Evolutionary conservation across 2,113 vertebrate species (phyloP).

Genomic region (Aramus guarauna): DNA sequence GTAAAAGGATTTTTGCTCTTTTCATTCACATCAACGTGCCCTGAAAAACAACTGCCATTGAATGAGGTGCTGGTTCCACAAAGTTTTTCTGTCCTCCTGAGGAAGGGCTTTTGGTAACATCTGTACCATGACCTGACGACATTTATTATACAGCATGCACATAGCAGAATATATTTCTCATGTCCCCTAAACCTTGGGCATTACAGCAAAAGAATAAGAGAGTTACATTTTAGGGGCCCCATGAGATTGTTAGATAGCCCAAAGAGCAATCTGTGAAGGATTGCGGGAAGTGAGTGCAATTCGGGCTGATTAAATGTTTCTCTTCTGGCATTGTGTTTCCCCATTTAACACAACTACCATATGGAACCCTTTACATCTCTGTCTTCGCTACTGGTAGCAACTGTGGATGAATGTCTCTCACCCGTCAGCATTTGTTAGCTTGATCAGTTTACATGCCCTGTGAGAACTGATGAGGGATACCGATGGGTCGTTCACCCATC

Average conservation of each 20-base stretch:
- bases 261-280: background rate
- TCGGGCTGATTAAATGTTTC: background rate
- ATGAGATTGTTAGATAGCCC: background rate
- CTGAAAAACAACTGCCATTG: background rate
- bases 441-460: background rate
- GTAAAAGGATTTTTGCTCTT: background rate
- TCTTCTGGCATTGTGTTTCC: background rate
- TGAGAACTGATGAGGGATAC: background rate
- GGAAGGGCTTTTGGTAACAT: background rate
- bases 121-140: background rate
- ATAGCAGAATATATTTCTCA: background rate
- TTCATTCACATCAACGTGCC: background rate
- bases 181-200: background rate
- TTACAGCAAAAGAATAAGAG: background rate
- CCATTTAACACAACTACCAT: background rate
- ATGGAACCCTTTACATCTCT: slow-evolving; percentile 1
- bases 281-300: background rate
- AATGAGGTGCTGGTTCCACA: background rate
- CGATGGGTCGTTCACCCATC: background rate
- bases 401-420: background rate
- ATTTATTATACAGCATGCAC: background rate
- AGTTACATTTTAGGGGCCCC: background rate
- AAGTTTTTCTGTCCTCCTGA: background rate
- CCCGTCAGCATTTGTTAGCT: slow-evolving; percentile 32
- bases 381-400: background rate